Percentiles rank a stretch among this genome's conserved stretches.
These are phyloP conservation scores for Acropora tenuis DNA, from an alignment of 64 coral and sea anemone genomes.

Conservation along the genomic window DNA sequence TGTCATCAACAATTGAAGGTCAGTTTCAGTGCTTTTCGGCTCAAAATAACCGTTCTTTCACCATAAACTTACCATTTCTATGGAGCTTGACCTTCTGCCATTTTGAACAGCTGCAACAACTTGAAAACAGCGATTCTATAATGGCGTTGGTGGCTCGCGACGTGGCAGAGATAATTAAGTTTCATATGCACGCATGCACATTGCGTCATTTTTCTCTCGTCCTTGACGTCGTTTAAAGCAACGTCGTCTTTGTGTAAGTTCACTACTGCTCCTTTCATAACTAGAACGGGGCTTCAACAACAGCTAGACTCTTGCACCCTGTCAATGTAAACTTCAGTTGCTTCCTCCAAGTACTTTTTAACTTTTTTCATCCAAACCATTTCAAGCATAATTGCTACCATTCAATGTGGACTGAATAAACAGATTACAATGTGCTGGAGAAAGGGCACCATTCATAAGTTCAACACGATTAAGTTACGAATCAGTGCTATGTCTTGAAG, in stretches of 20 bases:
- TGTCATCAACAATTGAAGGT: neutral
- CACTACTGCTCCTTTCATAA: neutral
- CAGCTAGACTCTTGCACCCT: neutral
- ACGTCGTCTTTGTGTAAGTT: slow-evolving; percentile 20
- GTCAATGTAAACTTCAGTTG: slow-evolving; percentile 10
- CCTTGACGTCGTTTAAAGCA: neutral
- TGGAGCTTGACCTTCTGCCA: neutral
- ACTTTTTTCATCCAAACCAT: neutral
- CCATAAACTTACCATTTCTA: neutral
- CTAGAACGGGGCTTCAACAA: slow-evolving; percentile 4
- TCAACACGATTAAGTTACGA: neutral
- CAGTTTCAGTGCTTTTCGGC: neutral
- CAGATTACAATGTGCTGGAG: neutral
- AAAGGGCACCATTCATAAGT: neutral
- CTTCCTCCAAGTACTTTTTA: neutral
- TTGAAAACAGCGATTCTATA: neutral
- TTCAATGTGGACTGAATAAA: neutral
- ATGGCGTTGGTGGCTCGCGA: neutral
- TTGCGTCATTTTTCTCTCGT: neutral
- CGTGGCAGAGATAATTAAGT: slow-evolving; percentile 22
- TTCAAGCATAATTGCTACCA: neutral
- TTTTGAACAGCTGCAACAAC: neutral
- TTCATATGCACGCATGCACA: neutral
- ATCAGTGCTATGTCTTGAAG: neutral
- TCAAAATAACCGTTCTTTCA: neutral